Base-by-base conservation (phyloP, 2,888 invertebrate species). In the Nudaria mundana region DNA sequence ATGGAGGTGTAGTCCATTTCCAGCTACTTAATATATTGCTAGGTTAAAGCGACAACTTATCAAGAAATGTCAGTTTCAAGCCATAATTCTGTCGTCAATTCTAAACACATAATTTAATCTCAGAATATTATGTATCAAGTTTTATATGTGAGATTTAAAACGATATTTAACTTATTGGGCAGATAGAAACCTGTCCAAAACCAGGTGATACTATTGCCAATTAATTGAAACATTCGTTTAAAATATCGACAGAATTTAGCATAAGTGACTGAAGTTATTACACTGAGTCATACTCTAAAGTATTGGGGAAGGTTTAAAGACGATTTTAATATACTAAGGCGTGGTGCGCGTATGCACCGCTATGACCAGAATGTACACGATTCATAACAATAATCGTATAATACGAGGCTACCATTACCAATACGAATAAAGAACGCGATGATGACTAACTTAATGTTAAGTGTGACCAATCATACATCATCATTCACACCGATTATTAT, bases 341-440 rank as follows among this genome's bases (percentile, higher is more conserved):
- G 71, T 69, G 70, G 66, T 49, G 63, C 61, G 64, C 68, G 54
- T 57, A 66, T 69, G 68, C 71, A 75, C 74, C 75, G 64, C 70
- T 81, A 85, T 88, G 88, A 88, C 88, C 88, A 88, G 88, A 87
- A 80, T 72, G 76, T 81, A 86, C 88, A 88, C 88, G 75, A 78
- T 79, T 69, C 57, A 59, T 71, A 73, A 71, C 66, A 73, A 66
- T 63, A 66, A 76, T 77, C 77, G 73, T 68, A 66, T 61, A 63
- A 52, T 62, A 71, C 81, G 78, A 83, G 70, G 47, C 58, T 62
- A 70, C 57, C 55, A 69, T 66, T 69, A 73, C 51, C 61, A 63
- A 68, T 68, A 76, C 72, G 71, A 72, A 72, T 33, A 70, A 44
- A 54, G 49, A 76, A 75, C 64, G 64, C 58, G 64, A 70, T 50